phyloP scores from a whole-genome alignment of 1,140 invertebrate genomes.

The Lasioglossum baleicum region DNA sequence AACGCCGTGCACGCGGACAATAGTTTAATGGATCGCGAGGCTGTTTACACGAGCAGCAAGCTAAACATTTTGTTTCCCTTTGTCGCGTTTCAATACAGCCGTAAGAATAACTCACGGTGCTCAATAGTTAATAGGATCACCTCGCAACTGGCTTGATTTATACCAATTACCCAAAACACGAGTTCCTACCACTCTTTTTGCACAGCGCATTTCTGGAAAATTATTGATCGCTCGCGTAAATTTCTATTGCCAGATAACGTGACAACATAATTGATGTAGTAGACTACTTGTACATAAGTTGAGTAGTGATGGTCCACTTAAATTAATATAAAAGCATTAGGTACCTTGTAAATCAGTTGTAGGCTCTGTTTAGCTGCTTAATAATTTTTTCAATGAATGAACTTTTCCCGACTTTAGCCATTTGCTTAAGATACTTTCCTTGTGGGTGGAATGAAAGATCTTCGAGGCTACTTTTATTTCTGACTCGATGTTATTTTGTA shows the following conservation, averaged over 20 bases:
- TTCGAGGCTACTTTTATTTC: neutral
- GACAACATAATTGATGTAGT: no score
- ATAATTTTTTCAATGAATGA: no score
- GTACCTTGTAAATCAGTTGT: no score
- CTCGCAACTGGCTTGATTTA: conserved; percentile 43
- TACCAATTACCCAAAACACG: conserved; percentile 11
- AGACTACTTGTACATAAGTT: no score
- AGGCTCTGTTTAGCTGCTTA: no score
- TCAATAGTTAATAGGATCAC: conserved; percentile 42
- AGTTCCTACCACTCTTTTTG: neutral
- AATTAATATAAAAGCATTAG: no score
- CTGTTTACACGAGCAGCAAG: conserved; percentile 20
- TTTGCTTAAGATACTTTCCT: no score
- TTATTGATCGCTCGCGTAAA: neutral
- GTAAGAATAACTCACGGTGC: conserved; percentile 27
- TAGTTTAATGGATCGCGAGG: conserved; percentile 28
- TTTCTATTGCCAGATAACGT: no score
- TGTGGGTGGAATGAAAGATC: neutral
- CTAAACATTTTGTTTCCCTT: conserved; percentile 25
- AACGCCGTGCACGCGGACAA: neutral
- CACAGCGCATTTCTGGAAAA: neutral
- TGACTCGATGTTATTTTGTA: no score
- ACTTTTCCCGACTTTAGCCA: no score
- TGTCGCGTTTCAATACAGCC: conserved; percentile 12
- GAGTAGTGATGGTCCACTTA: no score